Evolutionary conservation across 2,888 invertebrate species (phyloP).

Genomic region (Willowsia nigromaculata): DNA sequence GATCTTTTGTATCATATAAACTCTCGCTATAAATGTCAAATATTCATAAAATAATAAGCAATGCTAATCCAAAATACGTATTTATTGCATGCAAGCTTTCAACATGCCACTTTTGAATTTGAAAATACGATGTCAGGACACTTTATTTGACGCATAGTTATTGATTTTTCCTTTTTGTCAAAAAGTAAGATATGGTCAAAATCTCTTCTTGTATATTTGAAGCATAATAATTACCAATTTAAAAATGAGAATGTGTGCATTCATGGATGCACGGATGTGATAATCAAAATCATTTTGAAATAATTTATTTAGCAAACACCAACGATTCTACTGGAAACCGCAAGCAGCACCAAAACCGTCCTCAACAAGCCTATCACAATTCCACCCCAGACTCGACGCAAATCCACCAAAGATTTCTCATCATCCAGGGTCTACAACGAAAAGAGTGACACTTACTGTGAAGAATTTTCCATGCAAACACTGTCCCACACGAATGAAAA

Average conservation of each 20-base stretch:
- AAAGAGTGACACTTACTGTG: slow-evolving; percentile 64
- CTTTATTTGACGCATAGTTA: too few relatives aligned
- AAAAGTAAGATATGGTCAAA: too few relatives aligned
- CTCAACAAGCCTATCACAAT: slow-evolving; percentile 49
- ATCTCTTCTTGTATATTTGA: too few relatives aligned
- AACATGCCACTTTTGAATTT: too few relatives aligned
- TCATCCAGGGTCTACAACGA: slow-evolving; percentile 24
- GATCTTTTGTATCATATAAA: too few relatives aligned
- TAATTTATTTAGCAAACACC: slow-evolving; percentile 60
- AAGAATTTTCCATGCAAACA: slow-evolving; percentile 65
- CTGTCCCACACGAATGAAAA: slow-evolving; percentile 20
- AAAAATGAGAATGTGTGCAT: not conserved
- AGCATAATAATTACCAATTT: too few relatives aligned
- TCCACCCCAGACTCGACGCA: slow-evolving; percentile 31
- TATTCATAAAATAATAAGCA: too few relatives aligned
- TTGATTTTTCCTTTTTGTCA: too few relatives aligned
- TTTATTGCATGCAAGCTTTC: too few relatives aligned
- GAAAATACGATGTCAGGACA: too few relatives aligned
- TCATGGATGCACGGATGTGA: not conserved
- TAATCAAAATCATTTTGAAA: not conserved
- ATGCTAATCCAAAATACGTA: too few relatives aligned
- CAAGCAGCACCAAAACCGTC: slow-evolving; percentile 62
- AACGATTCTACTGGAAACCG: slow-evolving; percentile 58
- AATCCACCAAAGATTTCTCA: slow-evolving; percentile 50
- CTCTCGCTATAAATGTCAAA: too few relatives aligned